These are phyloP conservation scores for Syngnathus rostellatus DNA, from an alignment of 2,797 vertebrate species.

Conservation along the genomic window DNA sequence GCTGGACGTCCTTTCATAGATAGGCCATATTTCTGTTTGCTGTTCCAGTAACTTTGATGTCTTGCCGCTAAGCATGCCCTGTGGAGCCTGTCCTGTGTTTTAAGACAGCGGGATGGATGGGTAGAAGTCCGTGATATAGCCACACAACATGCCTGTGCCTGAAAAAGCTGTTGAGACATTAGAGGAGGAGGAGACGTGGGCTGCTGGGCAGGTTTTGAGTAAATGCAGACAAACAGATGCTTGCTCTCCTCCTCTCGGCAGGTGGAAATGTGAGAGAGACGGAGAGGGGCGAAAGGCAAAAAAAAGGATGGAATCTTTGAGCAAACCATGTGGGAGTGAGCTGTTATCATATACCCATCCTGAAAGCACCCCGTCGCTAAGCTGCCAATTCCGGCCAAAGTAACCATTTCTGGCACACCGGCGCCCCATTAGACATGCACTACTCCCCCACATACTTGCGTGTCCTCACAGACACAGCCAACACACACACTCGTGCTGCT, in stretches of 20 bases:
- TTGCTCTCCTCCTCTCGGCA: constrained; percentile 37
- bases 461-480: constrained; percentile 36
- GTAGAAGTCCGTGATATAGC: constrained; percentile 66
- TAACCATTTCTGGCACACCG: constrained; percentile 9
- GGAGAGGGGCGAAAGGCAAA: constrained; percentile 39
- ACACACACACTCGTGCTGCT: constrained; percentile 30
- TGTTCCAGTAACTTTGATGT: constrained; percentile 68
- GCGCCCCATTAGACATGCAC: constrained; percentile 25
- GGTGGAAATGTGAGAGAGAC: constrained; percentile 43
- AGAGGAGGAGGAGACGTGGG: constrained; percentile 48
- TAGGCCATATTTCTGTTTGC: constrained; percentile 67
- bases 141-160: constrained; percentile 75
- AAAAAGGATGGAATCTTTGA: constrained; percentile 21
- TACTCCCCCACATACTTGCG: constrained; percentile 21
- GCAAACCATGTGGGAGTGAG: constrained; percentile 34
- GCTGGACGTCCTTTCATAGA: constrained; percentile 56
- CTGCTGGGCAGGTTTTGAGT: constrained; percentile 52
- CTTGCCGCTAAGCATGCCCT: constrained; percentile 74
- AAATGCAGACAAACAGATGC: constrained; percentile 43
- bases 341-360: constrained; percentile 27
- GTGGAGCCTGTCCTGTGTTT: constrained; percentile 67
- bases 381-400: constrained; percentile 29
- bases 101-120: constrained; percentile 69
- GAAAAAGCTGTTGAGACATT: constrained; percentile 57
- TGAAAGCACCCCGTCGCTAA: constrained; percentile 40